Conservation (phyloP, 1,140 invertebrate species). For the Thrips palmi region DNA sequence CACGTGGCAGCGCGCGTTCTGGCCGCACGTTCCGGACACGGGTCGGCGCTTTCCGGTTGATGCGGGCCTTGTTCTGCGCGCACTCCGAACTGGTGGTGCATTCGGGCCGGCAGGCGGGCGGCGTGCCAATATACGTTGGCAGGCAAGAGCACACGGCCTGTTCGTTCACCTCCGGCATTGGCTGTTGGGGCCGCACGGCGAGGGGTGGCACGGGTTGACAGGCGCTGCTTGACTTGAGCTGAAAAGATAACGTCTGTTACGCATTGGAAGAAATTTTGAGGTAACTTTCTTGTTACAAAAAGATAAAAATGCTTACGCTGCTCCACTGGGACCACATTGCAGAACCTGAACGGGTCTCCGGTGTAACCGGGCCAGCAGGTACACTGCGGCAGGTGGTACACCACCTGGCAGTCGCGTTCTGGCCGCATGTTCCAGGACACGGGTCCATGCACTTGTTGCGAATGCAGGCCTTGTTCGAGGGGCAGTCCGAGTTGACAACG, state of each 20-base stretch:
- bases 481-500: slow-evolving; percentile 44
- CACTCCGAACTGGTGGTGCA: slow-evolving; percentile 45
- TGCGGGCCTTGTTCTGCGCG: slow-evolving; percentile 24
- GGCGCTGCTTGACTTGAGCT: too few relatives aligned
- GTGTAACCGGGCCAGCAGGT: slow-evolving; percentile 45
- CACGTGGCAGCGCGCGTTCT: slow-evolving; percentile 24
- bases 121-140: slow-evolving; percentile 40
- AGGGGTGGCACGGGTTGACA: slow-evolving; percentile 39
- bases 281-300: slow-evolving; percentile 21
- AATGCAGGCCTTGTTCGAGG: slow-evolving; percentile 42
- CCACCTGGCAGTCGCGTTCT: slow-evolving; percentile 48
- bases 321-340: slow-evolving; percentile 25
- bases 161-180: slow-evolving; percentile 39
- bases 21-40: slow-evolving; percentile 31
- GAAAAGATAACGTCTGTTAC: too few relatives aligned
- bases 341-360: slow-evolving; percentile 46
- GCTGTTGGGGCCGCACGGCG: slow-evolving; percentile 49
- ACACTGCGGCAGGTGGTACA: slow-evolving; percentile 51
- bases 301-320: too few relatives aligned
- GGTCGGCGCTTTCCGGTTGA: slow-evolving; percentile 28
- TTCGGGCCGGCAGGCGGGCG: slow-evolving; percentile 49
- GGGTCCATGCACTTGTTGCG: slow-evolving; percentile 50
- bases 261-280: too few relatives aligned
- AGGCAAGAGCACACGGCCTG: slow-evolving; percentile 39
- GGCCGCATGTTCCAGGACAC: slow-evolving; percentile 44